Evolutionary conservation across 2,888 invertebrate genomes (phyloP).

Genomic region (Eupithecia subfuscata): DNA sequence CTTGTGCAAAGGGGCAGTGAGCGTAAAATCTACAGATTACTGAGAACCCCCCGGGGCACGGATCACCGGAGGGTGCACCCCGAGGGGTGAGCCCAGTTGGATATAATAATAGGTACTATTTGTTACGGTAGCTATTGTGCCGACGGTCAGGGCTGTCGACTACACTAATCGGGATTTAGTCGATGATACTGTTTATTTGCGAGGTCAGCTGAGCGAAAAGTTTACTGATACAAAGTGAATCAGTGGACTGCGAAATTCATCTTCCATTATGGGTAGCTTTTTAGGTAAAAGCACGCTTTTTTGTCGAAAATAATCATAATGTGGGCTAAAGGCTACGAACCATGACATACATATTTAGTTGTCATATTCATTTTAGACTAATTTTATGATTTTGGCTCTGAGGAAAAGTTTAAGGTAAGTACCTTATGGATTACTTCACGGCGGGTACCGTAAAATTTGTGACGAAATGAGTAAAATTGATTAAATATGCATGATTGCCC

Average conservation of each 20-base stretch:
- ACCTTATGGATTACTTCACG: not conserved
- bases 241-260: slow-evolving; percentile 22
- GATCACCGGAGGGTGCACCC: slow-evolving; percentile 63
- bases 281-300: not conserved
- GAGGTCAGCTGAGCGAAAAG: slow-evolving; percentile 47
- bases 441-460: slow-evolving; percentile 21
- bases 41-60: slow-evolving; percentile 61
- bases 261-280: slow-evolving; percentile 14
- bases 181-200: slow-evolving; percentile 40
- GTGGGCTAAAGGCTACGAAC: not conserved
- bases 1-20: slow-evolving; percentile 67
- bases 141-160: slow-evolving; percentile 73
- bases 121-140: slow-evolving; percentile 78
- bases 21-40: slow-evolving; percentile 84
- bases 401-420: too few species aligned
- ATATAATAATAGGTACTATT: slow-evolving; percentile 72
- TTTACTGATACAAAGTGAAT: slow-evolving; percentile 26
- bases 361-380: not conserved
- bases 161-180: slow-evolving; percentile 51
- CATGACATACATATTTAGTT: not conserved
- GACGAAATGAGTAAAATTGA: slow-evolving; percentile 33
- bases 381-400: too few species aligned
- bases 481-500: slow-evolving; percentile 6
- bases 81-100: slow-evolving; percentile 65
- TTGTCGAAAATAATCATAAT: not conserved